phyloP scores from a whole-genome alignment of 2,113 vertebrate genomes.

The Gymnarchus niloticus region DNA sequence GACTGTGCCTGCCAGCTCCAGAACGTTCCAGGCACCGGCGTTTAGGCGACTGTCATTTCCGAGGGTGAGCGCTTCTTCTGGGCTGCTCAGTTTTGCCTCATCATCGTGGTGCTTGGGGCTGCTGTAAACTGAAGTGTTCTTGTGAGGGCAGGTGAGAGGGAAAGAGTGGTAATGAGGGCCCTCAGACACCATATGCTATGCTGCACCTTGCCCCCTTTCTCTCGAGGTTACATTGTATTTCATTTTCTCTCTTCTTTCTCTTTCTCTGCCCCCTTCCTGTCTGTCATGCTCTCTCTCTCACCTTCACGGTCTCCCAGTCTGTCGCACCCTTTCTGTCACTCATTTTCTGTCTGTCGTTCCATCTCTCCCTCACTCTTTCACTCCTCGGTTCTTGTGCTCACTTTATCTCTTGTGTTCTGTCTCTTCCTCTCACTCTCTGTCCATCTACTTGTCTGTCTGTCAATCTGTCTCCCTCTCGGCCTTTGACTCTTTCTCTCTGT shows the following conservation, averaged over 20 bases:
- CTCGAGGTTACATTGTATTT: slow-evolving; percentile 59
- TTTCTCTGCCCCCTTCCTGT: slow-evolving; percentile 4
- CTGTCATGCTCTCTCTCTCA: slow-evolving; percentile 11
- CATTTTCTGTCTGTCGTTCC: slow-evolving; percentile 38
- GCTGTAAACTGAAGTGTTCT: slow-evolving; percentile 59
- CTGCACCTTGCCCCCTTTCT: slow-evolving; percentile 36
- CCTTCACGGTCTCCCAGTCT: slow-evolving; percentile 19
- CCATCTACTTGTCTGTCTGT: background rate
- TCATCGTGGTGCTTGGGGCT: slow-evolving; percentile 44
- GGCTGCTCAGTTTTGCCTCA: slow-evolving; percentile 31
- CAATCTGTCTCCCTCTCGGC: background rate
- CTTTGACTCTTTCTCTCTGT: background rate
- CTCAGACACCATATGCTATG: slow-evolving; percentile 65
- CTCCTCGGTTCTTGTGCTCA: background rate
- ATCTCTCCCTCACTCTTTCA: slow-evolving; percentile 23
- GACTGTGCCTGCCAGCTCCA: slow-evolving; percentile 41
- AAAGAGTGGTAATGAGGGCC: slow-evolving; percentile 57
- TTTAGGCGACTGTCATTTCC: slow-evolving; percentile 27
- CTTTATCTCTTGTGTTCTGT: background rate
- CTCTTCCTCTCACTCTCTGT: background rate
- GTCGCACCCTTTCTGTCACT: background rate
- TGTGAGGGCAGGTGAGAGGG: slow-evolving; percentile 42
- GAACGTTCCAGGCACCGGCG: slow-evolving; percentile 42
- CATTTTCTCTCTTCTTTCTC: slow-evolving; percentile 39
- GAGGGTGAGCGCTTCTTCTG: slow-evolving; percentile 46